These are phyloP conservation scores for Pygmarrhopalites habei DNA, from an alignment of 1,140 invertebrate species.

Conservation along the genomic window DNA sequence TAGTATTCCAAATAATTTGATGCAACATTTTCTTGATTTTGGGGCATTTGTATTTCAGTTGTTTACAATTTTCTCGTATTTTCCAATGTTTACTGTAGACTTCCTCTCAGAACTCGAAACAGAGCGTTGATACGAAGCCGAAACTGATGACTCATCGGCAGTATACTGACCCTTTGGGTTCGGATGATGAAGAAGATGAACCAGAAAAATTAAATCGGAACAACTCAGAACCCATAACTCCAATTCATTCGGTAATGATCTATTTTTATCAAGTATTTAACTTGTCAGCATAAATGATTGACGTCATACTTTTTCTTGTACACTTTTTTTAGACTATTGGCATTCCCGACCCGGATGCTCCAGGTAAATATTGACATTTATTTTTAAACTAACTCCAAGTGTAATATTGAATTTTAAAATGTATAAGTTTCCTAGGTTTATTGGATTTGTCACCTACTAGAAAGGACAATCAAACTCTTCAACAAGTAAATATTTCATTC, in stretches of 20 bases:
- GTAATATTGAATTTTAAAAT: too few species aligned
- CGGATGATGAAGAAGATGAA: constrained; percentile 75
- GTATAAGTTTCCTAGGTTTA: too few species aligned
- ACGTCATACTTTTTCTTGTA: neutral
- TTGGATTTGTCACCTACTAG: constrained; percentile 44
- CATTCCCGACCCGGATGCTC: constrained; percentile 41
- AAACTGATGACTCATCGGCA: constrained; percentile 75
- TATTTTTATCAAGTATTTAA: neutral
- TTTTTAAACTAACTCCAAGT: too few species aligned
- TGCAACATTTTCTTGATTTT: neutral
- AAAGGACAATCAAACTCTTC: constrained; percentile 30
- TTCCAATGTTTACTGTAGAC: too few species aligned
- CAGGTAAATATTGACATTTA: too few species aligned
- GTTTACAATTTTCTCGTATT: too few species aligned
- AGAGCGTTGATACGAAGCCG: neutral
- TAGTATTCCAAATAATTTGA: too few species aligned
- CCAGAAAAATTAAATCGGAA: constrained; percentile 28
- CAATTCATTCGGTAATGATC: constrained; percentile 13
- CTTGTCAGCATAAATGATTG: too few species aligned
- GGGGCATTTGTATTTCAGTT: neutral
- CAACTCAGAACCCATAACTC: constrained; percentile 30
- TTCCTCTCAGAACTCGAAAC: too few species aligned
- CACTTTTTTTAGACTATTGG: constrained; percentile 18
- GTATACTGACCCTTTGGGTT: constrained; percentile 81
- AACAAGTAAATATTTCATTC: constrained; percentile 33